Percentiles rank a stretch among this genome's conserved stretches.
Evolutionary conservation across 2,797 vertebrate genomes (phyloP).

Genomic region (Rallus crepitans): DNA sequence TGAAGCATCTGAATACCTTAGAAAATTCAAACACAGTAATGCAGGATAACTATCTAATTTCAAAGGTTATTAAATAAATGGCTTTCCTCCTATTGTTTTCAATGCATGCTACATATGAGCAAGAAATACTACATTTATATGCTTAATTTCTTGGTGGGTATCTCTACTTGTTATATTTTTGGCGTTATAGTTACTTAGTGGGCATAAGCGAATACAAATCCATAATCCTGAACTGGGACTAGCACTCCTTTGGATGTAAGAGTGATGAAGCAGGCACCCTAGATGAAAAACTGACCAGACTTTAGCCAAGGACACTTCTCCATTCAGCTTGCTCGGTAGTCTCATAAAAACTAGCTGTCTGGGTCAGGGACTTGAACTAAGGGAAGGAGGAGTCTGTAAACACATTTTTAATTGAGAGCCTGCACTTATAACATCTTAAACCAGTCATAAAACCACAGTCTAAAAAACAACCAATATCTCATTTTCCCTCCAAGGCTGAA

Average conservation of each 20-base stretch:
- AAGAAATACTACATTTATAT: background rate
- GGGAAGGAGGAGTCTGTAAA: slow-evolving; percentile 8
- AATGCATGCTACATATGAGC: background rate
- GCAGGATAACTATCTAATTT: background rate
- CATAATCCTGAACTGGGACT: background rate
- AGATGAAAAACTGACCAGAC: background rate
- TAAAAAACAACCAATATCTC: background rate
- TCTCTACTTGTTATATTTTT: background rate
- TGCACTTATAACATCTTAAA: background rate
- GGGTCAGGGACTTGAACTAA: background rate
- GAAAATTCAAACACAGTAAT: background rate
- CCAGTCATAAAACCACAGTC: slow-evolving; percentile 11
- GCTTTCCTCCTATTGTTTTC: background rate
- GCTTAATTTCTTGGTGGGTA: background rate
- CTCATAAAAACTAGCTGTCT: background rate
- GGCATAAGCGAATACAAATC: background rate
- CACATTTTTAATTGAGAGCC: background rate
- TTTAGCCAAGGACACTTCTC: background rate
- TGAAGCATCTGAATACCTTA: background rate
- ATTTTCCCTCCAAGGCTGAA: background rate
- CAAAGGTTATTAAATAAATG: background rate
- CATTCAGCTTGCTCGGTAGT: background rate
- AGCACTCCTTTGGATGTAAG: background rate
- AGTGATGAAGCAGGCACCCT: background rate
- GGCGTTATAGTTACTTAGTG: background rate